Conservation (phyloP, 2,797 vertebrate genomes). For the Numenius phaeopus region DNA sequence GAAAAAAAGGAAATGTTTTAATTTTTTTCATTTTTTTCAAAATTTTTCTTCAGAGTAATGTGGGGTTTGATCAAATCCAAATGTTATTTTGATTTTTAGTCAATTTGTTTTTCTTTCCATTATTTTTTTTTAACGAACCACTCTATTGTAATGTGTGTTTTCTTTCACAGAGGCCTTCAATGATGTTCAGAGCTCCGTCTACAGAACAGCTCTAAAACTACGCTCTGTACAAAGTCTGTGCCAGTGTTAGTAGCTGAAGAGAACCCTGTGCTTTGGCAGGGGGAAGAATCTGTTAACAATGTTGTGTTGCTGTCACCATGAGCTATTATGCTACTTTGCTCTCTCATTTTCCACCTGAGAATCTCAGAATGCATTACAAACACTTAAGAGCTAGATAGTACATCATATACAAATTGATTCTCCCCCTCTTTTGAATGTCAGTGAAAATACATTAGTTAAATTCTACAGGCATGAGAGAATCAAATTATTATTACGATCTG, state of each 20-base stretch:
- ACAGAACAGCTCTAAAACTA: conserved; percentile 87
- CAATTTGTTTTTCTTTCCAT: too few species aligned
- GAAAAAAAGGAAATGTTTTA: rapidly evolving
- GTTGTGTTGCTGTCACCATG: neutral
- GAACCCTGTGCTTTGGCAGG: neutral
- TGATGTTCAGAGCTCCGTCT: conserved; percentile 79
- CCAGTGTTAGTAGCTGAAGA: conserved; percentile 80
- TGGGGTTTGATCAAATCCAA: neutral
- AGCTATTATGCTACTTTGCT: neutral
- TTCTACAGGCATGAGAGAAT: neutral
- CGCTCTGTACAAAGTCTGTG: conserved; percentile 84
- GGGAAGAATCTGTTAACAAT: neutral
- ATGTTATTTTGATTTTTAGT: neutral
- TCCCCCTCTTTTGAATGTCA: neutral
- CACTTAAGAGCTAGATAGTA: neutral
- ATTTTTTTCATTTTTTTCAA: neutral
- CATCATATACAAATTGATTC: neutral
- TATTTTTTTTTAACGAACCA: neutral
- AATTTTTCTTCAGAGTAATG: neutral
- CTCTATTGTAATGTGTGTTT: conserved; percentile 1
- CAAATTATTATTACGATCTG: neutral
- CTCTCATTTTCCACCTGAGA: neutral
- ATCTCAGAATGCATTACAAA: neutral
- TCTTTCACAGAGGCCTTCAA: conserved; percentile 77
- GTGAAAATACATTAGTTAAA: neutral